A percentile compares a stretch with the other conserved stretches of the same genome.
Evolutionary conservation across 2,797 vertebrate genomes (phyloP).

Genomic region (Arnoldichthys spilopterus): DNA sequence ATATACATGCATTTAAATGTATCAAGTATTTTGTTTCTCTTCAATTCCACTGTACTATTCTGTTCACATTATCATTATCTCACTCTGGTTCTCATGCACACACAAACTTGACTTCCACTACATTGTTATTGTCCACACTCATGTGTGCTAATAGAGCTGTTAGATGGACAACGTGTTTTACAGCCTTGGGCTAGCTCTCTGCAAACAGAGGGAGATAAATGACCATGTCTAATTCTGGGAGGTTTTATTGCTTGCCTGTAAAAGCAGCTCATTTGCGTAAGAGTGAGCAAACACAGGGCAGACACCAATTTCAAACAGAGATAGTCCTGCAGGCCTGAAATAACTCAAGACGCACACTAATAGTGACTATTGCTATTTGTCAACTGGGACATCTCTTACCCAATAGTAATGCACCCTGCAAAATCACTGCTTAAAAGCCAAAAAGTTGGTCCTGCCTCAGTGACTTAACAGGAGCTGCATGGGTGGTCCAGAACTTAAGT

Average conservation of each 20-base stretch:
- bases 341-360: background rate
- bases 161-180: conserved; percentile 61
- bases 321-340: conserved; percentile 17
- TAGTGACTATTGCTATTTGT: conserved; percentile 4
- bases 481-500: background rate
- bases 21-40: no score
- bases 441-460: background rate
- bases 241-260: conserved; percentile 48
- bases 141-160: conserved; percentile 71
- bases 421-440: background rate
- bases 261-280: conserved; percentile 42
- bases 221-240: conserved; percentile 57
- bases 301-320: background rate
- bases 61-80: no score
- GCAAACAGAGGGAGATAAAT: conserved; percentile 58
- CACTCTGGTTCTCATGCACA: background rate
- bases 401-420: background rate
- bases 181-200: conserved; percentile 57
- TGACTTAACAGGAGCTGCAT: background rate
- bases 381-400: background rate
- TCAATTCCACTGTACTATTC: no score
- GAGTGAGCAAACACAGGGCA: background rate
- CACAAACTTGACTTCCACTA: conserved; percentile 50
- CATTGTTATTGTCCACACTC: conserved; percentile 63
- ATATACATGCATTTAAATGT: no score